Base-by-base conservation (phyloP, 2,888 invertebrate genomes). In the Liopterus haemorrhoidalis region DNA sequence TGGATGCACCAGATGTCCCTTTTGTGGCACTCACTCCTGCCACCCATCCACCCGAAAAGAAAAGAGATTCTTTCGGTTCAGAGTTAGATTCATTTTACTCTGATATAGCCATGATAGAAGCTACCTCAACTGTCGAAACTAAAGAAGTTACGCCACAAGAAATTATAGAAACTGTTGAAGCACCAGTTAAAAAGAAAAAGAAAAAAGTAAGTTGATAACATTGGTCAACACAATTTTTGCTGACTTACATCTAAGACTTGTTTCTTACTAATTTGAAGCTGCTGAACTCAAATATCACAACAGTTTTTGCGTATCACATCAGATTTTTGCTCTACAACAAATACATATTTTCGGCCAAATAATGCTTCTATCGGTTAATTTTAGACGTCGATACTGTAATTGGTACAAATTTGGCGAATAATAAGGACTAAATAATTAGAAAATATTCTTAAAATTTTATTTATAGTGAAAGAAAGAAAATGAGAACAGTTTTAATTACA, bases 31-130 rank as follows among this genome's bases (percentile, higher is more conserved):
- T 62, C 6, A 58, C 61, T 5, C 54, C 62, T 3, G 55, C 60
- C 2, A 49, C 64, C 57, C 9, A 59, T 65, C 24, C 5, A 60
- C 45, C 54, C 6, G 52, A 61, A 4, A 27, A 27, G n/a, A 18
- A 14, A 33, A 41, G 20, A 12, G 56, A 60, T 19, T 14, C 58
- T 59, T 2, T 61, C 39, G 56, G 54, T 3, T 69, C 70, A 1
- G 77, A 71, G 9, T 61, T 79, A 40, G 73, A 74, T 60, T 75
- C 75, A 2, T 79, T 78, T 61, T 79, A 78, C 60, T 76, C 70
- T 4, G 78, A 78, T 54, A 70, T 78, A 21, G 78, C 77, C 2
- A 69, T 71, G 1, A 65, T 77, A 35, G 75, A 76, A 51, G 62
- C 67, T 19, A 61, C 48, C 41, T 19, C 50, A 52, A 15, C 49